phyloP scores from a whole-genome alignment of 2,888 invertebrate genomes.

The Dascillus cervinus region DNA sequence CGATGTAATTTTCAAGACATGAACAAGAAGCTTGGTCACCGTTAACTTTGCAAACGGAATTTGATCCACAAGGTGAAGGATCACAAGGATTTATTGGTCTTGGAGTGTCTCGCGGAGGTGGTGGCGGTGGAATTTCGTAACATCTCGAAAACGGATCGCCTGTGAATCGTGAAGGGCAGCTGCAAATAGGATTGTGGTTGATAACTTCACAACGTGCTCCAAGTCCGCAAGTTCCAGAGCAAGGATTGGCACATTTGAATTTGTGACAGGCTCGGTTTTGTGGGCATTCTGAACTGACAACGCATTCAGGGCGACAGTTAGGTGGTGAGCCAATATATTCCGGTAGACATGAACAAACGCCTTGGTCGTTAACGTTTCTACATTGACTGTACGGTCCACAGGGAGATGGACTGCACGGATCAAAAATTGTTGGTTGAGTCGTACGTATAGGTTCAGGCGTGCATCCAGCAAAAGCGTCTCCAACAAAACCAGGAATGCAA shows the following conservation, averaged over 20 bases:
- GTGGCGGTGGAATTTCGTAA: conserved; percentile 26
- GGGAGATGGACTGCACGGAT: conserved; percentile 69
- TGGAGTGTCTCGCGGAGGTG: conserved; percentile 25
- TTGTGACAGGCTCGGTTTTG: conserved; percentile 56
- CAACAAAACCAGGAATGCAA: conserved; percentile 63
- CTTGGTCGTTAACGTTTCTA: conserved; percentile 58
- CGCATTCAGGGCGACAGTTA: conserved; percentile 65
- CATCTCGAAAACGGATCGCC: conserved; percentile 69
- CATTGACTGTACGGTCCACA: conserved; percentile 77
- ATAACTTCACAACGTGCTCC: conserved; percentile 69
- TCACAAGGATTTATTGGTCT: conserved; percentile 46
- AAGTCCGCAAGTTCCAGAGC: conserved; percentile 68
- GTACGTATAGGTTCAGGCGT: conserved; percentile 28
- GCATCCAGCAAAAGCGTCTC: conserved; percentile 63
- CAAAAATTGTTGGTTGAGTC: conserved; percentile 28
- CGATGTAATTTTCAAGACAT: conserved; percentile 60
- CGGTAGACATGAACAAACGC: conserved; percentile 62
- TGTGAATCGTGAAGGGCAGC: conserved; percentile 63
- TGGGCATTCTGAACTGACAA: conserved; percentile 62
- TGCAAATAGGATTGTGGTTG: conserved; percentile 71
- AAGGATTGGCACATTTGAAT: conserved; percentile 66
- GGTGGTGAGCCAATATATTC: conserved; percentile 59
- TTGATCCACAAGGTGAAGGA: conserved; percentile 67
- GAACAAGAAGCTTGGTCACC: conserved; percentile 60
- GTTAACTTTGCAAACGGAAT: conserved; percentile 60